These are phyloP conservation scores for Psylliodes chrysocephalus DNA, from an alignment of 2,888 invertebrate genomes.

Conservation along the genomic window DNA sequence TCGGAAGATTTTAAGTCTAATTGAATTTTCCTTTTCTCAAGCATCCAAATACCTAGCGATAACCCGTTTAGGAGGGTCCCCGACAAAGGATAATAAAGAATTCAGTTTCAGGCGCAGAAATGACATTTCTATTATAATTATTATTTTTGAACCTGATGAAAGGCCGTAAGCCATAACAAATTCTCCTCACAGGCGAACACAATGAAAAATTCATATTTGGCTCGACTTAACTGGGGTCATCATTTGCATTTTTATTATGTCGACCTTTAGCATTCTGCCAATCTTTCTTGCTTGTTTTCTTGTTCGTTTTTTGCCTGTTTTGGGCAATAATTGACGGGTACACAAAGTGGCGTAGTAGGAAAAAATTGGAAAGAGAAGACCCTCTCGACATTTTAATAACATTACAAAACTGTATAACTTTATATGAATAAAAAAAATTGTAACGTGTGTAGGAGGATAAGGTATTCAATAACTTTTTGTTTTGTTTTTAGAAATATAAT, in stretches of 20 bases:
- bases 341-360: constrained; percentile 22
- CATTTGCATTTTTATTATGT: constrained; percentile 55
- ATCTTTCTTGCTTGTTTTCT: constrained; percentile 54
- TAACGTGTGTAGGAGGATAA: no score
- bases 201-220: constrained; percentile 55
- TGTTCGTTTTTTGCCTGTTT: constrained; percentile 53
- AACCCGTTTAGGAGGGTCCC: constrained; percentile 10
- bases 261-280: constrained; percentile 44
- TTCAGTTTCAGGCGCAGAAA: constrained; percentile 27
- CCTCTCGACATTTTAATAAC: no score
- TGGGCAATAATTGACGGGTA: constrained; percentile 52
- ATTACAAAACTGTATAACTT: no score
- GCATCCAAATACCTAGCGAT: constrained; percentile 1
- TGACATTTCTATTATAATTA: constrained; percentile 29
- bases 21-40: constrained; percentile 6
- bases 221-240: constrained; percentile 53
- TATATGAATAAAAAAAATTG: no score
- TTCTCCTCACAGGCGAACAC: constrained; percentile 38
- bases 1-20: constrained; percentile 16
- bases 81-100: constrained; percentile 21
- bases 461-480: no score
- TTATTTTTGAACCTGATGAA: constrained; percentile 35
- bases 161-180: constrained; percentile 32
- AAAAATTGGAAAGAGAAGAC: no score
- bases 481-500: no score